These are phyloP conservation scores for Tetraneura akinire DNA, from an alignment of 1,140 invertebrate genomes.

Conservation along the genomic window DNA sequence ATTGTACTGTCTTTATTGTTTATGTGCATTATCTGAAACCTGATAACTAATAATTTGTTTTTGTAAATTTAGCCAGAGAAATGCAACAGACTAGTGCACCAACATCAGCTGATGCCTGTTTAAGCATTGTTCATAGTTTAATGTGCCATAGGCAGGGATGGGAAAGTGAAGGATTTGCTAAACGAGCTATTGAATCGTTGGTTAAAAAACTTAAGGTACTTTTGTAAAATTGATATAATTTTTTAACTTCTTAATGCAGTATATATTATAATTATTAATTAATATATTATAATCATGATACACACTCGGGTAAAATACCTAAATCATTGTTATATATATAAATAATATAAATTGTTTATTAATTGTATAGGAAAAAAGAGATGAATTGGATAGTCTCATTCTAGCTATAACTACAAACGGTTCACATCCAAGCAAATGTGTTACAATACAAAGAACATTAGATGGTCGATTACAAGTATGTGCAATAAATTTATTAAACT, in stretches of 20 bases:
- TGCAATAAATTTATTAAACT: neutral
- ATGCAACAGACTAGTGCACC: conserved; percentile 60
- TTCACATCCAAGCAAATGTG: conserved; percentile 95
- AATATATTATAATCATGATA: neutral
- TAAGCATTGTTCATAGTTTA: conserved; percentile 94
- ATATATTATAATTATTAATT: neutral
- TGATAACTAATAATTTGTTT: neutral
- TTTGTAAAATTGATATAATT: too few relatives aligned
- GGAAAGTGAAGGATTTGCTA: conserved; percentile 92
- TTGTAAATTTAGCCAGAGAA: conserved; percentile 36
- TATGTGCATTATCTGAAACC: too few relatives aligned
- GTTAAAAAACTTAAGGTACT: conserved; percentile 91
- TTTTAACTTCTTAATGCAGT: neutral
- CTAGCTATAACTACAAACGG: conserved; percentile 97
- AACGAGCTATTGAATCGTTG: conserved; percentile 94
- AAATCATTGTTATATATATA: conserved; percentile 6
- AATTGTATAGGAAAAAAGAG: conserved; percentile 78
- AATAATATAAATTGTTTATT: conserved; percentile 40
- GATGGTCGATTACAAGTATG: conserved; percentile 92
- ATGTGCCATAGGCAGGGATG: conserved; percentile 98
- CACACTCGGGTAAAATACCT: too few relatives aligned
- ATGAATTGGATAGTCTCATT: conserved; percentile 96
- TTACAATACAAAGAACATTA: conserved; percentile 97
- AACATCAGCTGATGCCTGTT: conserved; percentile 93
- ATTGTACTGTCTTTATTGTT: too few relatives aligned